Conservation (phyloP, 2,797 vertebrate species). For the Cossypha caffra region DNA sequence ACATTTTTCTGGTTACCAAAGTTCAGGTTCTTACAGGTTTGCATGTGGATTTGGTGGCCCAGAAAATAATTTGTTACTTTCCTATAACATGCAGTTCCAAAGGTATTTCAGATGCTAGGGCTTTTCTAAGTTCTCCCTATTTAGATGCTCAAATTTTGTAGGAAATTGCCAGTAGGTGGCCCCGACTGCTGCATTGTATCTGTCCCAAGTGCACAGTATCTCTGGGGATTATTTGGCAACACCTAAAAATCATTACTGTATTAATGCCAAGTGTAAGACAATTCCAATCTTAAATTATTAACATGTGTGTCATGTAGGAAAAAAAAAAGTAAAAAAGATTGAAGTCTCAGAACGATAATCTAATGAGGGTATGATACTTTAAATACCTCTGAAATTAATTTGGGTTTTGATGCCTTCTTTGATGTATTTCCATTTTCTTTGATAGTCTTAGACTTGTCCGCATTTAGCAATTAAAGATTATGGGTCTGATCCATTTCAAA, state of each 20-base stretch:
- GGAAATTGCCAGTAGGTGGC: not conserved
- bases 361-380: slow-evolving; percentile 18
- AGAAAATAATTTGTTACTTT: not conserved
- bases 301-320: not conserved
- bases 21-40: not conserved
- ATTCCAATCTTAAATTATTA: slow-evolving; percentile 12
- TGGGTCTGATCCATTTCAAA: slow-evolving; percentile 56
- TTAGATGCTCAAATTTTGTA: not conserved
- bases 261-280: not conserved
- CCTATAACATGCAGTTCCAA: not conserved
- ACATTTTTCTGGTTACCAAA: not conserved
- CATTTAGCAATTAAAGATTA: slow-evolving; percentile 28
- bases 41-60: not conserved
- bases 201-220: not conserved
- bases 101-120: not conserved
- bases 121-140: not conserved
- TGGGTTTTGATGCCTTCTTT: not conserved
- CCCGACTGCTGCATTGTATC: not conserved
- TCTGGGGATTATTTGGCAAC: not conserved
- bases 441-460: not conserved
- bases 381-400: slow-evolving; percentile 35
- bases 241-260: slow-evolving; percentile 18
- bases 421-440: slow-evolving; percentile 31
- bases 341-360: slow-evolving; percentile 21
- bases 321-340: not conserved